Percentiles rank a stretch among this genome's conserved stretches.
These are phyloP conservation scores for Ursus arctos DNA, from an alignment of 2,113 vertebrate species.

Conservation along the genomic window DNA sequence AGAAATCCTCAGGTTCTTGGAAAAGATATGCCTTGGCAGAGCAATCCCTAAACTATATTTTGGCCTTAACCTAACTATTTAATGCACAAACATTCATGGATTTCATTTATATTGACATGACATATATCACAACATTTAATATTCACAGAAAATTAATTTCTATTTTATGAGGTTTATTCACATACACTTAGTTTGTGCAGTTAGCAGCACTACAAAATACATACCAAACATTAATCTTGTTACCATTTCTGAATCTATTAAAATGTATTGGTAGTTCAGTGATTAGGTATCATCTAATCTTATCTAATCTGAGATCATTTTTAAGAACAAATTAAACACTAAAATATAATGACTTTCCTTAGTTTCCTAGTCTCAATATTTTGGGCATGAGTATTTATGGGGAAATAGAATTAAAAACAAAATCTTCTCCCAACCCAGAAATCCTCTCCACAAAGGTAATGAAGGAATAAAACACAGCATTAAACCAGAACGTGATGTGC, in stretches of 20 bases:
- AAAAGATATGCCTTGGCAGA: neutral
- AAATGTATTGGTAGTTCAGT: neutral
- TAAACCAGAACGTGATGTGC: neutral
- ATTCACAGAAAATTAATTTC: slow-evolving; percentile 13
- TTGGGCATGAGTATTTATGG: neutral
- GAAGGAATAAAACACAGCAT: slow-evolving; percentile 20
- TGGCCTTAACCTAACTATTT: slow-evolving; percentile 30
- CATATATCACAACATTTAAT: neutral
- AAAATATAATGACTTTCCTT: neutral
- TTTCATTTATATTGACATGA: slow-evolving; percentile 18
- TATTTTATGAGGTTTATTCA: slow-evolving; percentile 15
- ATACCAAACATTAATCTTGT: slow-evolving; percentile 6
- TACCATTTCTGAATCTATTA: slow-evolving; percentile 45
- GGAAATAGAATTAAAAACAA: slow-evolving; percentile 38
- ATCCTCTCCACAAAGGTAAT: neutral
- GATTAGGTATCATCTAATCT: neutral
- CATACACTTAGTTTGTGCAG: neutral
- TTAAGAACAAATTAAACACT: slow-evolving; percentile 41
- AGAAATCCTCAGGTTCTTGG: neutral
- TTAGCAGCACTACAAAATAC: slow-evolving; percentile 34
- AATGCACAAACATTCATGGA: neutral
- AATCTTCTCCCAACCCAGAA: neutral
- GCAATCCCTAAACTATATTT: slow-evolving; percentile 4
- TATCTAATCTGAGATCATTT: slow-evolving; percentile 11
- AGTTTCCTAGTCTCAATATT: neutral